Evolutionary conservation across 1,140 invertebrate genomes (phyloP).

Genomic region (Drosophila teissieri): DNA sequence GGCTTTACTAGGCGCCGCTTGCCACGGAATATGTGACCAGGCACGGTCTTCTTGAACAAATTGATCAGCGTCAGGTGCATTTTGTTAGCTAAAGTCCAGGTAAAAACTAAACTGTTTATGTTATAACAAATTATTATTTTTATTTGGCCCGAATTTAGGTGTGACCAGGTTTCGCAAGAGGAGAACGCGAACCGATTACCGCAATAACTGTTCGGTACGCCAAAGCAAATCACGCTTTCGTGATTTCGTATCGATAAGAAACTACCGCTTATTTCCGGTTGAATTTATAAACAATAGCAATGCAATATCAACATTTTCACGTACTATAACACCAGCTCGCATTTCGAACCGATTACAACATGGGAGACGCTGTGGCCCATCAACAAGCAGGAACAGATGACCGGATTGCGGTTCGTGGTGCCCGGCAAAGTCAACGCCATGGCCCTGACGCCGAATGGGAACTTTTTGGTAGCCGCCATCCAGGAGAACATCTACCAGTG

Average conservation of each 20-base stretch:
- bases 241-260: background rate
- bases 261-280: background rate
- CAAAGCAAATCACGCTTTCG: background rate
- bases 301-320: no score
- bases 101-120: no score
- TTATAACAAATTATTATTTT: no score
- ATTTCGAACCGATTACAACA: constrained; percentile 4
- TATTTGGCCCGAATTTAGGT: background rate
- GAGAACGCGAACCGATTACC: background rate
- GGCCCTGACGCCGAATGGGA: constrained; percentile 88
- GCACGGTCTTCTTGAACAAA: constrained; percentile 81
- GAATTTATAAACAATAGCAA: background rate
- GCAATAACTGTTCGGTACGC: background rate
- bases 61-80: constrained; percentile 79
- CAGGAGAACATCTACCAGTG: constrained; percentile 93
- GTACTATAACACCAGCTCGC: background rate
- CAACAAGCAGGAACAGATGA: constrained; percentile 90
- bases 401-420: constrained; percentile 89
- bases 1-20: constrained; percentile 85
- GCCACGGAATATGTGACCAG: constrained; percentile 86
- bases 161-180: background rate
- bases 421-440: constrained; percentile 90
- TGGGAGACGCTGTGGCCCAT: constrained; percentile 87
- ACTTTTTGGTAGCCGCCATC: constrained; percentile 90
- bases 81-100: background rate